Evolutionary conservation across 2,113 vertebrate genomes (phyloP), one percentile per base, ranked within the genome.

Genomic region (Rhipidura dahli): DNA sequence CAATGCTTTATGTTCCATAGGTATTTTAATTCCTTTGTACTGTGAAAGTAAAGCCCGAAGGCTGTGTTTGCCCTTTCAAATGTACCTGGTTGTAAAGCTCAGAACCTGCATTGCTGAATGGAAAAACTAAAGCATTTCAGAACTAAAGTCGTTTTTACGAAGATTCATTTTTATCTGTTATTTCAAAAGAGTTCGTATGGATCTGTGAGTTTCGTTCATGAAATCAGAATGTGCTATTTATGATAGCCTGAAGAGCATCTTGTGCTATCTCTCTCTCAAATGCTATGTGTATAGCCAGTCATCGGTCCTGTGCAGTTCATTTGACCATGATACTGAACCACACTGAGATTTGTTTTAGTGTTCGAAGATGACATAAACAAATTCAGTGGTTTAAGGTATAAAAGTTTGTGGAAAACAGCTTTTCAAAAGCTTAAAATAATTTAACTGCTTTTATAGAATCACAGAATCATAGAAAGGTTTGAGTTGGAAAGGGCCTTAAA

Each of bases 171-270:
- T 83, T 94, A 79, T 85, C 31, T 86, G 3, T 61, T 88, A 18
- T 66, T 76, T 83, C 83, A 68, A 56, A 94, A 82, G 56, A 76
- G 27, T 87, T 9, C 57, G 9, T 82, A 13, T 39, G 28, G 60
- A 86, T 95, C 79, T 96, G 65, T 40, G 49, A 23, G 20, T 88
- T 97, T 94, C 28, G 11, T 49, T 93, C 87, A 57, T 83, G 60
- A 91, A 91, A 66, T 69, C 53, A 86, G 50, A 94, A 82, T 61
- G 13, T 86, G 63, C 18, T 44, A n/a, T 93, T 95, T 73, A 44
- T 79, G 91, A 69, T 84, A 44, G 37, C 17, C n/a, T 40, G 68
- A 66, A 49, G 59, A 75, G 27, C 45, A 28, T 50, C n/a, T 83
- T 88, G 42, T 20, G 11, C 40, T 77, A 77, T 66, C 20, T 61